phyloP scores from a whole-genome alignment of 1,140 invertebrate species.

The Brachionus manjavacas region DNA sequence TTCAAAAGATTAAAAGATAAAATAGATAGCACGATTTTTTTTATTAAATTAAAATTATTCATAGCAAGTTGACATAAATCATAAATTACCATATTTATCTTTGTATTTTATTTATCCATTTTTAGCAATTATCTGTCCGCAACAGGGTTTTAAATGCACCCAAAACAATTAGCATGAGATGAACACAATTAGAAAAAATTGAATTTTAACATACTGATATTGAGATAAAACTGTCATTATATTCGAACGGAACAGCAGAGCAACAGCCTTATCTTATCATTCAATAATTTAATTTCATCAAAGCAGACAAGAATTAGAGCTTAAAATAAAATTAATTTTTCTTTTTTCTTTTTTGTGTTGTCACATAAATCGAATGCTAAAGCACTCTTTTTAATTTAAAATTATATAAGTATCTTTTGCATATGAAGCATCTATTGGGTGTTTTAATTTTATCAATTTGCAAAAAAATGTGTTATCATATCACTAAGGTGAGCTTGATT shows the following conservation, averaged over 20 bases:
- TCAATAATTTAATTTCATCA: neutral
- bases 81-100: constrained; percentile 17
- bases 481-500: neutral
- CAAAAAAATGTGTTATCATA: constrained; percentile 22
- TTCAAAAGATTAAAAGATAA: constrained; percentile 41
- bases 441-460: constrained; percentile 6
- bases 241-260: neutral
- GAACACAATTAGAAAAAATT: neutral
- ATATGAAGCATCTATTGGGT: neutral
- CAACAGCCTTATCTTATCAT: neutral
- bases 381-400: constrained; percentile 1
- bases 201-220: neutral
- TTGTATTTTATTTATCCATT: neutral
- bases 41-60: constrained; percentile 13
- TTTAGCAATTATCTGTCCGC: neutral
- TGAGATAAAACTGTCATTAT: neutral
- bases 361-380: neutral
- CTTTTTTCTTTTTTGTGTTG: neutral
- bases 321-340: neutral
- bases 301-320: neutral
- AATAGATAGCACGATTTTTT: neutral
- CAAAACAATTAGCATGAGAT: neutral
- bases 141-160: neutral
- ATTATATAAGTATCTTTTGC: constrained; percentile 7
- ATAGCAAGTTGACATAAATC: constrained; percentile 4